Evolutionary conservation across 2,797 vertebrate species (phyloP).

Genomic region (Choloepus didactylus): DNA sequence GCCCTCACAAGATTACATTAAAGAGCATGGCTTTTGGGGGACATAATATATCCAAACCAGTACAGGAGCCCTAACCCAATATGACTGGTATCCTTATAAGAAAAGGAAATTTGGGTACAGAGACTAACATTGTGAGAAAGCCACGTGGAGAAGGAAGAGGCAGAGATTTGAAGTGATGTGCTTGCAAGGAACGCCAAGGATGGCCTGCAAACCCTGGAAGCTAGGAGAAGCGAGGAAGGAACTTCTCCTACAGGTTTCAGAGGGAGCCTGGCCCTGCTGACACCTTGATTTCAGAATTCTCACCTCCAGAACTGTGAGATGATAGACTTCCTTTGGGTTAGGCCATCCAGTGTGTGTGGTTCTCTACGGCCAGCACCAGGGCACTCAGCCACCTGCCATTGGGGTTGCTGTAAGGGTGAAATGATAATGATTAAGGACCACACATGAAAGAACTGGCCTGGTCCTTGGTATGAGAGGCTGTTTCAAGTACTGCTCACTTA

Average conservation of each 20-base stretch:
- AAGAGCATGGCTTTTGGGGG: no score
- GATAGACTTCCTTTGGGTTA: background rate
- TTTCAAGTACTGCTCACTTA: no score
- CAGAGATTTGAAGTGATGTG: no score
- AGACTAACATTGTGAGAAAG: background rate
- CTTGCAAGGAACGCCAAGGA: background rate
- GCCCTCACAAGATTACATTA: no score
- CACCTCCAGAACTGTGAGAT: background rate
- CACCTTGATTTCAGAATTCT: background rate
- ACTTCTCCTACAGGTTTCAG: background rate
- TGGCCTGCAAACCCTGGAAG: background rate
- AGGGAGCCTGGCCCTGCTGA: background rate
- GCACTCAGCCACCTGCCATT: background rate
- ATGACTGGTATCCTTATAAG: background rate
- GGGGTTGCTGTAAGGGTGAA: background rate
- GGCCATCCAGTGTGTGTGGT: background rate
- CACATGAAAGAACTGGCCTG: background rate
- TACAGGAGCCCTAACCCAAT: background rate
- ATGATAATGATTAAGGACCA: background rate
- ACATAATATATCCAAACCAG: no score
- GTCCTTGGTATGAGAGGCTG: background rate
- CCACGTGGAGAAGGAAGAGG: no score
- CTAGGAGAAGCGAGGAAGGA: no score
- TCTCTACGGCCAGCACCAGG: background rate
- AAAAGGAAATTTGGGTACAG: background rate